Conservation (phyloP, 2,888 invertebrate genomes). For the Linyphia triangularis region DNA sequence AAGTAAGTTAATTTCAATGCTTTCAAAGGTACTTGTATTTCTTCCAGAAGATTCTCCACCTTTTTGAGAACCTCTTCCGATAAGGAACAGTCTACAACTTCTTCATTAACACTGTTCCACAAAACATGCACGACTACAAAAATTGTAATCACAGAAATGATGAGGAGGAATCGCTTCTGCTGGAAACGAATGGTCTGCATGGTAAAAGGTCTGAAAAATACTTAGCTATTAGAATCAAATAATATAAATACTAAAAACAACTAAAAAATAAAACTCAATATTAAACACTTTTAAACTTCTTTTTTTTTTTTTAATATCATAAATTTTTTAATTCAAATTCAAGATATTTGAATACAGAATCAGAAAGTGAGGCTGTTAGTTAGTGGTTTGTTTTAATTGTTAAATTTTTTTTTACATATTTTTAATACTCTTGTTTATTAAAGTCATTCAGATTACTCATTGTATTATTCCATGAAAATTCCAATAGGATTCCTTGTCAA, state of each 20-base stretch:
- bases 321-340: no score
- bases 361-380: no score
- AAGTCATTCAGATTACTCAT: no score
- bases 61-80: constrained; percentile 47
- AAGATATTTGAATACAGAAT: no score
- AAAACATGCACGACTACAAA: constrained; percentile 35
- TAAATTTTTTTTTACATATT: no score
- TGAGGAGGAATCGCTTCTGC: constrained; percentile 46
- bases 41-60: constrained; percentile 41
- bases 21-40: constrained; percentile 78
- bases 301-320: no score
- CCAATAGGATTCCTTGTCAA: no score
- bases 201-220: background rate
- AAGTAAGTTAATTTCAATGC: constrained; percentile 82
- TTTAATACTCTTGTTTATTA: no score
- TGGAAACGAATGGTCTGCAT: constrained; percentile 71
- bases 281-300: background rate
- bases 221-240: background rate
- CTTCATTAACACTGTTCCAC: constrained; percentile 6
- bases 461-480: no score
- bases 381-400: no score
- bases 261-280: background rate
- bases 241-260: background rate
- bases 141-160: constrained; percentile 10
- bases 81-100: constrained; percentile 35